These are phyloP conservation scores for Limnephilus lunatus DNA, from an alignment of 2,888 invertebrate species.

Conservation along the genomic window DNA sequence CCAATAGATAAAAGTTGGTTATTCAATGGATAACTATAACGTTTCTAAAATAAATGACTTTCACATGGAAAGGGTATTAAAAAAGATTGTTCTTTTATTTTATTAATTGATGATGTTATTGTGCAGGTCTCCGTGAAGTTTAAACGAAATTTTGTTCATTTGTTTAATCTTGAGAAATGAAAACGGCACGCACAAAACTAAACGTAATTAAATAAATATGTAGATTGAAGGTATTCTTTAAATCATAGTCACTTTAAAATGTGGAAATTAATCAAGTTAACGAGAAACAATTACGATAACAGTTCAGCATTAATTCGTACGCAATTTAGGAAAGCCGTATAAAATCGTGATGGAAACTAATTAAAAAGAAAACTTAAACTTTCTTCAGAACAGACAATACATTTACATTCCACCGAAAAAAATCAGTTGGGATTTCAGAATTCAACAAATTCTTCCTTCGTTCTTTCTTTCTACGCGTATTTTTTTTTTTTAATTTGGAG, in stretches of 20 bases:
- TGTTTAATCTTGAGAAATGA: no score
- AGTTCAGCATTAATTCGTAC: neutral
- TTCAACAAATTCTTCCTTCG: neutral
- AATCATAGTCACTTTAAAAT: neutral
- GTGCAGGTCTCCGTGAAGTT: neutral
- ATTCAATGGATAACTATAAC: no score
- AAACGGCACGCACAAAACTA: neutral
- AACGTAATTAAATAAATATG: neutral
- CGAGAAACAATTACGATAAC: neutral
- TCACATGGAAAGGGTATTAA: no score
- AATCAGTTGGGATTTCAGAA: neutral
- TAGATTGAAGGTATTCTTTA: neutral
- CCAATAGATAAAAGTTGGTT: no score
- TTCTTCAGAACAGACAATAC: neutral
- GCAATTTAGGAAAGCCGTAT: neutral
- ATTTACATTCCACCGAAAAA: neutral
- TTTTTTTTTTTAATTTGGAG: neutral
- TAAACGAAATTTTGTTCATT: neutral
- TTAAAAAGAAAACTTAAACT: neutral
- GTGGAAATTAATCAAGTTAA: neutral
- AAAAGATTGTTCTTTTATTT: no score
- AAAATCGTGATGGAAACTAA: neutral
- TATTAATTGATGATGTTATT: no score
- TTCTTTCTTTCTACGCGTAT: neutral
- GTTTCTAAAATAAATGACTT: no score